Conservation (phyloP, 2,888 invertebrate genomes). For the Pilophorus perplexus region DNA sequence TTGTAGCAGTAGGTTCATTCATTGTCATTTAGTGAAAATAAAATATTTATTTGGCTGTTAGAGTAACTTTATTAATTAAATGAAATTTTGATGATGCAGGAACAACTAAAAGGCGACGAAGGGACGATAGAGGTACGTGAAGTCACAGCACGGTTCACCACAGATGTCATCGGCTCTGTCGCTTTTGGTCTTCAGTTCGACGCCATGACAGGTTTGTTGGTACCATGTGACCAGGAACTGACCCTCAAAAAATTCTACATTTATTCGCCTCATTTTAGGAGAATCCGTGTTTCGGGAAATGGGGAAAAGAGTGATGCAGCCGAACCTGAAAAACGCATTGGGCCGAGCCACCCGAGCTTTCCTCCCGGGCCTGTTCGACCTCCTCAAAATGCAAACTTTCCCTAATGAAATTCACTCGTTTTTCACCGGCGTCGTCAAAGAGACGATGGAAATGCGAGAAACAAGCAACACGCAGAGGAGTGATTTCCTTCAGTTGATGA, state of each 20-base stretch:
- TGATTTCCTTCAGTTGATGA: slow-evolving; percentile 49
- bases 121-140: slow-evolving; percentile 53
- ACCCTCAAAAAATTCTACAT: too few species aligned
- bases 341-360: slow-evolving; percentile 46
- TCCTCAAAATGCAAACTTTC: slow-evolving; percentile 47
- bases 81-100: too few species aligned
- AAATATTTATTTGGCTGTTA: too few species aligned
- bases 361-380: slow-evolving; percentile 47
- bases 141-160: slow-evolving; percentile 54
- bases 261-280: slow-evolving; percentile 21
- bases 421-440: slow-evolving; percentile 49
- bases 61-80: too few species aligned
- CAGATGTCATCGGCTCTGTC: slow-evolving; percentile 56
- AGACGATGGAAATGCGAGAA: slow-evolving; percentile 49
- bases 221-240: not conserved
- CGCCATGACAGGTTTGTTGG: slow-evolving; percentile 49
- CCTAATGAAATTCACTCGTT: slow-evolving; percentile 49
- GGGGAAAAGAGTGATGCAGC: slow-evolving; percentile 52
- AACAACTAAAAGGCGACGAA: slow-evolving; percentile 4
- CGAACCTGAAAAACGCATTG: slow-evolving; percentile 51
- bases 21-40: too few species aligned
- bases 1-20: too few species aligned
- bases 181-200: slow-evolving; percentile 56
- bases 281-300: slow-evolving; percentile 53
- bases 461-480: slow-evolving; percentile 48